A percentile compares a stretch with the other conserved stretches of the same genome.
Conservation (phyloP, 2,797 vertebrate species). For the Pygocentrus nattereri region DNA sequence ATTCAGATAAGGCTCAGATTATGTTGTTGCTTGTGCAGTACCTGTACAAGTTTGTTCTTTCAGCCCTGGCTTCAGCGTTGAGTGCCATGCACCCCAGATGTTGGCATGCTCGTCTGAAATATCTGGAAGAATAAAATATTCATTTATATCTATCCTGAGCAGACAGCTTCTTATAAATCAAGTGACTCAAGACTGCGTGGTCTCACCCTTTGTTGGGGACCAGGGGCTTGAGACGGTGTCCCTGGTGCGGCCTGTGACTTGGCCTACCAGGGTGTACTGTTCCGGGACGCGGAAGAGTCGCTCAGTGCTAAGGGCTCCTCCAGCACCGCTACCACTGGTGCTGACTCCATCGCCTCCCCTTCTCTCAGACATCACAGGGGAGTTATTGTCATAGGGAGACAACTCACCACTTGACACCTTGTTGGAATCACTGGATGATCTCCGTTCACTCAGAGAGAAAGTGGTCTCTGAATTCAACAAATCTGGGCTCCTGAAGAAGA, state of each 20-base stretch:
- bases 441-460: conserved; percentile 86
- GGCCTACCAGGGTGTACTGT: conserved; percentile 79
- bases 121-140: conserved; percentile 62
- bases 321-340: conserved; percentile 43
- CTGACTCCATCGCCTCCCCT: conserved; percentile 77
- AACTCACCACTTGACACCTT: conserved; percentile 94
- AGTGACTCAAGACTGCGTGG: not conserved
- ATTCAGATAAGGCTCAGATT: not conserved
- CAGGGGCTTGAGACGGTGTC: conserved; percentile 80
- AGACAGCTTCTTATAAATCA: not conserved
- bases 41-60: conserved; percentile 88
- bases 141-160: not conserved
- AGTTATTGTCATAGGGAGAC: conserved; percentile 98
- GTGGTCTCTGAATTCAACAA: conserved; percentile 83
- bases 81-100: conserved; percentile 98
- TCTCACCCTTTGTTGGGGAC: conserved; percentile 83
- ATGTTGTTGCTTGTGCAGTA: conserved; percentile 56
- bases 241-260: conserved; percentile 80
- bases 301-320: conserved; percentile 70
- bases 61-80: conserved; percentile 89
- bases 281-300: conserved; percentile 83
- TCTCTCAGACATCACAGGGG: conserved; percentile 90
- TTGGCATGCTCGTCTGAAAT: conserved; percentile 87
- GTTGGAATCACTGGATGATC: conserved; percentile 94
- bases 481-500: conserved; percentile 85